Conservation (phyloP, 2,113 vertebrate species). For the Salvelinus alpinus region DNA sequence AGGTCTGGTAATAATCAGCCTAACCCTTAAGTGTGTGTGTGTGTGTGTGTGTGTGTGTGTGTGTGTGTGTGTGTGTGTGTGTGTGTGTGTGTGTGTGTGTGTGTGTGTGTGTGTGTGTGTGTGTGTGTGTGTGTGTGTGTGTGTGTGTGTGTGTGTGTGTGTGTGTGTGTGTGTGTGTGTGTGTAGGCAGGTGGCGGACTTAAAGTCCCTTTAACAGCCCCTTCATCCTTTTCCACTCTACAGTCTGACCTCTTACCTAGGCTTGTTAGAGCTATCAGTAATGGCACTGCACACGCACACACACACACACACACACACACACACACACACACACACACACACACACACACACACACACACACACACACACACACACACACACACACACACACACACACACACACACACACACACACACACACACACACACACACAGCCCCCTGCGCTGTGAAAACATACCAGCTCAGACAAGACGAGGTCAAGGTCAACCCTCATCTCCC, state of each 20-base stretch:
- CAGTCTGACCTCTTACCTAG: constrained; percentile 64
- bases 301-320: no score
- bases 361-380: no score
- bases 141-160: constrained; percentile 13
- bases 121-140: constrained; percentile 18
- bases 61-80: constrained; percentile 15
- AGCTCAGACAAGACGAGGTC: constrained; percentile 62
- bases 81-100: constrained; percentile 13
- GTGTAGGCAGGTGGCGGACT: constrained; percentile 64
- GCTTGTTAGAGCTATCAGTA: constrained; percentile 76
- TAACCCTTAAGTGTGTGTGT: constrained; percentile 24
- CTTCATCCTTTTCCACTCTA: constrained; percentile 72
- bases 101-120: constrained; percentile 16
- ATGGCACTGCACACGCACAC: constrained; percentile 50
- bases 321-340: no score
- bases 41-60: constrained; percentile 22
- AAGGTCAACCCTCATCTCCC: constrained; percentile 31
- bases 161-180: constrained; percentile 19
- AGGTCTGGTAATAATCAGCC: constrained; percentile 75
- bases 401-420: constrained; percentile 7
- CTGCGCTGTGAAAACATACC: constrained; percentile 14
- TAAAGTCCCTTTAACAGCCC: constrained; percentile 64
- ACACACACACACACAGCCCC: constrained; percentile 17
- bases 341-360: no score
- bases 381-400: constrained; percentile 1